Percentiles rank a stretch among this genome's conserved stretches.
Evolutionary conservation across 2,797 vertebrate species (phyloP).

Genomic region (Xerus rutilus): DNA sequence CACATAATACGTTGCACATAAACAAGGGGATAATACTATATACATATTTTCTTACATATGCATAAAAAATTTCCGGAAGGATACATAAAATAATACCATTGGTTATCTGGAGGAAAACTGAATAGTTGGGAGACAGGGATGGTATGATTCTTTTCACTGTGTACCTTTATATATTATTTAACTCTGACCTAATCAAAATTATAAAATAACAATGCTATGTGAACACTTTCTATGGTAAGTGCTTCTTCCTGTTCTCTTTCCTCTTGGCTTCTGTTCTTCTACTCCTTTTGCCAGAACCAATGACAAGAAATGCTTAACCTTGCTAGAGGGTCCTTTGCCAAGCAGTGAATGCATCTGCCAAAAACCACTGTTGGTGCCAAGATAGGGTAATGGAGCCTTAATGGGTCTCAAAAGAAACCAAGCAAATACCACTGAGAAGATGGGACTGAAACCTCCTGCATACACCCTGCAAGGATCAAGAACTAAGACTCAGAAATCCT

Average conservation of each 20-base stretch:
- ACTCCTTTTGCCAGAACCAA: conserved; percentile 33
- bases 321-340: background rate
- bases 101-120: conserved; percentile 6
- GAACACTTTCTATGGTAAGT: background rate
- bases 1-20: background rate
- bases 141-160: background rate
- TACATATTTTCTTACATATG: background rate
- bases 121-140: background rate
- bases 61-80: background rate
- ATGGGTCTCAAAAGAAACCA: background rate
- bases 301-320: background rate
- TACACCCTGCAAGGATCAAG: background rate
- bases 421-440: background rate
- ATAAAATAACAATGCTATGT: background rate
- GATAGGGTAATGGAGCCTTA: background rate
- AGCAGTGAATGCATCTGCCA: background rate
- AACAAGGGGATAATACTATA: background rate
- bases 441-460: background rate
- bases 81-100: background rate
- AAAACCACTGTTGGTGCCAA: background rate
- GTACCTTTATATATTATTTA: background rate
- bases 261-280: background rate
- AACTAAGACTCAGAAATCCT: conserved; percentile 9
- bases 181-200: conserved; percentile 21
- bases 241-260: background rate